Evolutionary conservation across 2,797 vertebrate genomes (phyloP), one percentile per base, ranked within the genome.

Genomic region (Intellagama lesueurii): DNA sequence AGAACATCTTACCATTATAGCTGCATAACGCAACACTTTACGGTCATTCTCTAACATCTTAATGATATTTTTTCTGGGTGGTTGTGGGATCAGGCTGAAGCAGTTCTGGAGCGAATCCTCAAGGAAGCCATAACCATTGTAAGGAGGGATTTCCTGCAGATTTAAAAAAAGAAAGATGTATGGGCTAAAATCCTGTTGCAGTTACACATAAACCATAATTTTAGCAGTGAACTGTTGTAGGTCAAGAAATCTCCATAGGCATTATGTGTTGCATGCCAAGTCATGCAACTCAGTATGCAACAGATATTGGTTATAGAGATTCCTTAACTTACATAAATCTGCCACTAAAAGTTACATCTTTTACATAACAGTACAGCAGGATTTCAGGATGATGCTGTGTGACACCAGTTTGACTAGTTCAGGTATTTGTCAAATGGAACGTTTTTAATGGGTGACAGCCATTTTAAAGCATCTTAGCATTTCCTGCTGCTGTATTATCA

Each of bases 101-200:
- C 99, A 99, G 87, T 99, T 99, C 96, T 99, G 98, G 79, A 98
- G 96, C 14, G 98, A 98, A 92, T 99, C 99, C 91, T 99, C 98
- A 28, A 98, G 90, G 3, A 98, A 95, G 16, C 99, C 99, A 76
- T 97, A 99, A 66, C 98, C 98, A 68, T 99, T 99, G 91, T 99
- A 99, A 0, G 98, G 98, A 82, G 98, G 98, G 91, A 98, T 90
- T 66, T 96, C 96, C 98, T 99, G 94, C 52, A 91, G 7, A 7
- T 92, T 92, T 32, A 88, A 92, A 14, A 72, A 95, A 28, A 92
- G 90, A 30, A 14, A 88, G 22, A 69, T 6, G 52, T 16, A 32
- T 40, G 72, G 72, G 72, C n/a, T 12, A 40, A 24, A 78, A 28
- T 47, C 11, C 24, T 28, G 16, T 64, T 64, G 60, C 60, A 64